These are phyloP conservation scores for Diaprepes abbreviatus DNA, from an alignment of 2,888 invertebrate genomes.

Conservation along the genomic window DNA sequence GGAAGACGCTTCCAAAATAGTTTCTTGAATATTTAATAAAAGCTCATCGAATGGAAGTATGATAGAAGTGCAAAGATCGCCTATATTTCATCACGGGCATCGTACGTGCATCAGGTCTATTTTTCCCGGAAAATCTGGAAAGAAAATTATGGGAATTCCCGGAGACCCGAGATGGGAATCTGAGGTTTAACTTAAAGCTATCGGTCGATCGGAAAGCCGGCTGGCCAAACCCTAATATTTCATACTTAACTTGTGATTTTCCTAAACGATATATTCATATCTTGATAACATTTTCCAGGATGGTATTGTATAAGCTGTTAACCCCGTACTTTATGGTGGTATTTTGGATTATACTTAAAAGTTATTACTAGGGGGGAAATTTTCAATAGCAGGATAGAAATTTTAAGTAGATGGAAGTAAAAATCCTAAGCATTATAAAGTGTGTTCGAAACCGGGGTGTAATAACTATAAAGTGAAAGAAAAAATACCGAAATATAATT, in stretches of 20 bases:
- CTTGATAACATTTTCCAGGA: conserved; percentile 31
- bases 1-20: conserved; percentile 20
- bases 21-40: conserved; percentile 38
- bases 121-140: conserved; percentile 25
- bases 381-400: not conserved
- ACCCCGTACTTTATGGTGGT: conserved; percentile 23
- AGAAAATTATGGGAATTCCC: conserved; percentile 29
- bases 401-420: not conserved
- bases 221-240: conserved; percentile 42
- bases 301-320: conserved; percentile 36
- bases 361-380: conserved; percentile 10
- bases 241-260: conserved; percentile 41
- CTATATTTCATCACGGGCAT: conserved; percentile 14
- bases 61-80: conserved; percentile 24
- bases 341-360: conserved; percentile 11
- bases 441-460: too few relatives aligned
- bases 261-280: conserved; percentile 42
- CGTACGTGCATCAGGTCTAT: conserved; percentile 33
- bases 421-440: too few relatives aligned
- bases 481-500: too few relatives aligned
- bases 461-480: too few relatives aligned
- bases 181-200: conserved; percentile 32
- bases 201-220: conserved; percentile 33
- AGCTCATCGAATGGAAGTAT: conserved; percentile 33
- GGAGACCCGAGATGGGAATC: conserved; percentile 30